These are phyloP conservation scores for Eumaeus atala DNA, from an alignment of 1,140 invertebrate species.

Conservation along the genomic window DNA sequence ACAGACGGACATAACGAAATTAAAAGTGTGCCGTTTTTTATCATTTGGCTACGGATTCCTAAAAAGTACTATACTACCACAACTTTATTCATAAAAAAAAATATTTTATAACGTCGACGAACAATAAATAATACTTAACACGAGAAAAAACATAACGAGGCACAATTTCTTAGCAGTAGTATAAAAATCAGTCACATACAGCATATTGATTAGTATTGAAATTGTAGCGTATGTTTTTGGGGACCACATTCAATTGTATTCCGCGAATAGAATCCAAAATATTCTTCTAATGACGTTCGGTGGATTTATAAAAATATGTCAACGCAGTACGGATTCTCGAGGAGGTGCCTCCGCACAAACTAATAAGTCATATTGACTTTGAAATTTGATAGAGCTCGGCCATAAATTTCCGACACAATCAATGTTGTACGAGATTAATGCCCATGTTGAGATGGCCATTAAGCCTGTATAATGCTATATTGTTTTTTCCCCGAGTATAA, in stretches of 20 bases:
- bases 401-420: conserved; percentile 66
- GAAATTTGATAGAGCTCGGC: conserved; percentile 49
- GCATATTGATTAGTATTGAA: conserved; percentile 40
- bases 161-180: not conserved
- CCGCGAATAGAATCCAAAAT: conserved; percentile 45
- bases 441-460: conserved; percentile 67
- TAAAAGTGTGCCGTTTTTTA: too few relatives aligned
- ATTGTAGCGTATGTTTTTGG: conserved; percentile 62
- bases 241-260: conserved; percentile 70
- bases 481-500: conserved; percentile 60
- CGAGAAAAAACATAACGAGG: conserved; percentile 5
- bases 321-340: conserved; percentile 35
- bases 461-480: conserved; percentile 64
- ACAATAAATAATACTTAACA: too few relatives aligned
- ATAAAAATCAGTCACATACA: conserved; percentile 13
- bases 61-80: too few relatives aligned
- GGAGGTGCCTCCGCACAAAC: conserved; percentile 68
- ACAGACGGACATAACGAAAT: too few relatives aligned
- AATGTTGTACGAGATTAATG: conserved; percentile 72
- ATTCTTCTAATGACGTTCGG: conserved; percentile 57
- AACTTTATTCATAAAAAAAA: too few relatives aligned
- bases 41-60: too few relatives aligned
- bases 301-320: conserved; percentile 63
- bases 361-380: conserved; percentile 67
- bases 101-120: too few relatives aligned